Evolutionary conservation across 23 tunicate species (phyloP).

Genomic region (Trididemnum miniatum): DNA sequence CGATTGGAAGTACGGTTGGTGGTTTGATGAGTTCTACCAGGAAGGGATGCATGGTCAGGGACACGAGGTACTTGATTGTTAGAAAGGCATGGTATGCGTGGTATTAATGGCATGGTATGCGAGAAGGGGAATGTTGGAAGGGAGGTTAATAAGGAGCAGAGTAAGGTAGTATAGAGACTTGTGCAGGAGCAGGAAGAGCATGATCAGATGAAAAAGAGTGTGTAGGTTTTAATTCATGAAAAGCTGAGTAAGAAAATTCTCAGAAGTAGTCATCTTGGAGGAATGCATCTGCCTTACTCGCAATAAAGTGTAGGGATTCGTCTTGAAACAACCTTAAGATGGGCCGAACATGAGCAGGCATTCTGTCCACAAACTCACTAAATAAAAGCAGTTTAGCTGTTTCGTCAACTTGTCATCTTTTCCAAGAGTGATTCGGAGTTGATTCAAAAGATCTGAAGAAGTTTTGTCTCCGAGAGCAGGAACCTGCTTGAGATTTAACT

Average conservation of each 20-base stretch:
- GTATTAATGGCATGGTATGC: neutral
- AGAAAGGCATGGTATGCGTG: no score
- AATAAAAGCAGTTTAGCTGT: neutral
- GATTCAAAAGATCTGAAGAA: neutral
- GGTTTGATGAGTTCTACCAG: neutral
- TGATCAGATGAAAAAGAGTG: neutral
- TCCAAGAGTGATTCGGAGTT: neutral
- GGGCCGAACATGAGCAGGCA: neutral
- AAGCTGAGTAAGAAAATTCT: neutral
- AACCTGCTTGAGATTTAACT: neutral
- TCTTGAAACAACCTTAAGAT: neutral
- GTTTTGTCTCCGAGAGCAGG: neutral
- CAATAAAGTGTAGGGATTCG: neutral
- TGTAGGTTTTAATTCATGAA: no score
- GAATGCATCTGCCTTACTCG: constrained; percentile 1
- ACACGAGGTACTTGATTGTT: neutral
- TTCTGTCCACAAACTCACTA: neutral
- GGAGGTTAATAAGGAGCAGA: neutral
- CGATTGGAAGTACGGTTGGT: no score
- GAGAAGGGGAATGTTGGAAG: neutral
- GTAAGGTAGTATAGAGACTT: neutral
- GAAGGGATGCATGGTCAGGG: neutral
- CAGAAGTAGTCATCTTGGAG: neutral
- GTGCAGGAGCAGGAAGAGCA: neutral
- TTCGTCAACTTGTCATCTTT: neutral